Conservation (phyloP, 2,888 invertebrate species). For the Sepiola atlantica region DNA sequence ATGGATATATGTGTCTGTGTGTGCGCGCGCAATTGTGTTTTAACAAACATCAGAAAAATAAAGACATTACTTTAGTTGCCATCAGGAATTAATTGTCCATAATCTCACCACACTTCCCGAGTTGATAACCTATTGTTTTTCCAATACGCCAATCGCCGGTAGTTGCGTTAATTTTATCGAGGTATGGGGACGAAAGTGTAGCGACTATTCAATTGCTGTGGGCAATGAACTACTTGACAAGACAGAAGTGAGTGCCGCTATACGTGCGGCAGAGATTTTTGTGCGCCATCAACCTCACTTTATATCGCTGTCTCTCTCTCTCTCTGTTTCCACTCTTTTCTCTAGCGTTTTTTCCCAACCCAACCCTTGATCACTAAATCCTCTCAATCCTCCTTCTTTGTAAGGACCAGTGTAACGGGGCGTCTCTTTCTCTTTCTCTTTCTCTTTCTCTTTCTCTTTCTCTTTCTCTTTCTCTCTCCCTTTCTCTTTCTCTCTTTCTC, state of each 20-base stretch:
- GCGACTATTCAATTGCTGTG: background rate
- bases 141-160: background rate
- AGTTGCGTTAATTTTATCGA: background rate
- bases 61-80: background rate
- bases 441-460: background rate
- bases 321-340: background rate
- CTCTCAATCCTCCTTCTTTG: background rate
- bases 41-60: background rate
- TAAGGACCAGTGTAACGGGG: background rate
- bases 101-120: background rate
- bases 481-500: background rate
- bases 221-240: background rate
- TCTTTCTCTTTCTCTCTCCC: background rate
- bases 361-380: too few species aligned
- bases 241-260: background rate
- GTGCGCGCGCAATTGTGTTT: background rate
- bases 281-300: background rate
- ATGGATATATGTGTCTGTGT: background rate
- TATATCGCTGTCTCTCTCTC: background rate
- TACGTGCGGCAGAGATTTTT: background rate
- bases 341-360: too few species aligned
- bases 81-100: background rate
- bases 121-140: slow-evolving; percentile 32
- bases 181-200: background rate
- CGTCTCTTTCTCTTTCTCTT: background rate